Evolutionary conservation across 2,113 vertebrate species (phyloP).

Genomic region (Glaucidium brasilianum): DNA sequence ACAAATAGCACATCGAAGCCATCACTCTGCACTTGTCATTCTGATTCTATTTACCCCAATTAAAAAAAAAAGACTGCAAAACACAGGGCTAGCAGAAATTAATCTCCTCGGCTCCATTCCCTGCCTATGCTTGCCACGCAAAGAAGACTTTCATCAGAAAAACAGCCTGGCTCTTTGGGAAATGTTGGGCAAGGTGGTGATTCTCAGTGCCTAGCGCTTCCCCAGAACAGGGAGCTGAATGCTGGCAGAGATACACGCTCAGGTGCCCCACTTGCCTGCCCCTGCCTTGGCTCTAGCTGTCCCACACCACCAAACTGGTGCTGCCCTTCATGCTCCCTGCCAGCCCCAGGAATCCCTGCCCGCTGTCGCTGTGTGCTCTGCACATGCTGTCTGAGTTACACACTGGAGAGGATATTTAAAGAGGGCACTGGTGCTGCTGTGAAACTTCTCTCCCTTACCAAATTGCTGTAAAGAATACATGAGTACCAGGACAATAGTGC

Average conservation of each 20-base stretch:
- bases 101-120: not conserved
- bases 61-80: slow-evolving; percentile 25
- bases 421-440: not conserved
- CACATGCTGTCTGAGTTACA: not conserved
- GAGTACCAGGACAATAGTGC: not conserved
- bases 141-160: not conserved
- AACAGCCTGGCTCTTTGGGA: not conserved
- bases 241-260: not conserved
- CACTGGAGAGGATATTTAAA: not conserved
- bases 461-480: not conserved
- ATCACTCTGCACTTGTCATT: slow-evolving; percentile 53
- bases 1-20: slow-evolving; percentile 45
- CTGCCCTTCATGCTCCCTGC: not conserved
- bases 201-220: not conserved
- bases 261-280: not conserved
- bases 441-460: not conserved
- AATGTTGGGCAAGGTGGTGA: not conserved
- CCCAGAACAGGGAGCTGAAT: not conserved
- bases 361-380: not conserved
- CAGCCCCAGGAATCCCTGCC: not conserved
- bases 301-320: fast-evolving
- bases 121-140: not conserved
- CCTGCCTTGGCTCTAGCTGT: not conserved
- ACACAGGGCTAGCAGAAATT: not conserved
- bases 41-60: slow-evolving; percentile 46